Evolutionary conservation across 2,888 invertebrate genomes (phyloP), one percentile per base, ranked within the genome.

Genomic region (Phasia obesa): DNA sequence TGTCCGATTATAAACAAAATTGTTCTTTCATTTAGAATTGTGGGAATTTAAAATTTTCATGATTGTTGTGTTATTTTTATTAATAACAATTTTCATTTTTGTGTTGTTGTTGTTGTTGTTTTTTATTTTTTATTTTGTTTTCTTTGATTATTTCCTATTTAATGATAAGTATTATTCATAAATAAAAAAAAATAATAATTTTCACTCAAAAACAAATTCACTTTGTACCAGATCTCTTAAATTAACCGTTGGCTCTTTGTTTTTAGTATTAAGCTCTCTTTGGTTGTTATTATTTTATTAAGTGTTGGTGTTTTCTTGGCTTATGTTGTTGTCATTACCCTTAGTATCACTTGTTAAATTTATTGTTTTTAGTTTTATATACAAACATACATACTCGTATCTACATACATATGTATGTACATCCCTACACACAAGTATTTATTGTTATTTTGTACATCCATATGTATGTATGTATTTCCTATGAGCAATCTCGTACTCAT

Each of bases 291-390:
- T 23, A 21, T 31, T 53, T 53, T 67, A 38, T 53, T 31, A 59
- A 21, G 21, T 70, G 23, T 59, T 64, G 53, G 5, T 42, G 25
- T 42, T 51, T 19, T 19, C 42, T 55, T 42, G 35, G 42, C n/a
- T 23, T 35, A 17, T 65, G 42, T 73, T 73, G 65, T 79, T 67
- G 51, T 53, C 59, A 44, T 65, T 73, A 65, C 71, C 38, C 64
- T 57, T 62, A 77, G 70, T 59, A 71, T 71, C 71, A 73, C 73
- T 60, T 67, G 59, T 53, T 59, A 64, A 71, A 51, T 57, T 49
- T 64, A 55, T 60, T 67, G 64, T 65, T 53, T n/a, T 70, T 53
- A 31, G 5, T 59, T 59, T 51, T 11, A 38, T 11, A 38, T 38
- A 31, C 9, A 9, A 7, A 31, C 3, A 31, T 31, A 31, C 1